Percentiles rank a stretch among this genome's conserved stretches.
Evolutionary conservation across 2,797 vertebrate genomes (phyloP).

Genomic region (Ptychobarbus kaznakovi): DNA sequence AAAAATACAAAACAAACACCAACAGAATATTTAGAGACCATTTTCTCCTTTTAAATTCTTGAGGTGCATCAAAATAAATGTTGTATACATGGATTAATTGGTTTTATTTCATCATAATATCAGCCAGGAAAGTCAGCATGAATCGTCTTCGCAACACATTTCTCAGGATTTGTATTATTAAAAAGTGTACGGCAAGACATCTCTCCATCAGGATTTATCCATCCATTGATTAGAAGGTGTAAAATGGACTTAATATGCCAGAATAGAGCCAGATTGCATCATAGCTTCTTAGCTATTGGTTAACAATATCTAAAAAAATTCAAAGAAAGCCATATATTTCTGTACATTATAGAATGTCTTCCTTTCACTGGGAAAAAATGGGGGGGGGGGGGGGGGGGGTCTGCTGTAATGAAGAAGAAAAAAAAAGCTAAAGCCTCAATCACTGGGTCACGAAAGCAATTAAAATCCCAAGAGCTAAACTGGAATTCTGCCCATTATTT

Average conservation of each 20-base stretch:
- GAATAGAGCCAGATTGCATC: not conserved
- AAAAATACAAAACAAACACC: too few species aligned
- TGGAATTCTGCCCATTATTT: constrained; percentile 48
- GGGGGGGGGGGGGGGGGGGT: constrained; percentile 39
- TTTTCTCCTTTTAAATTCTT: not conserved
- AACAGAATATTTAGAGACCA: not conserved
- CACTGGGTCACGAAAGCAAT: constrained; percentile 55
- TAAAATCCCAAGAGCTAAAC: constrained; percentile 19
- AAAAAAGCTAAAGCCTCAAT: constrained; percentile 52
- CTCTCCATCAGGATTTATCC: not conserved
- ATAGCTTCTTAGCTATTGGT: too few species aligned
- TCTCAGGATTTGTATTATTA: not conserved
- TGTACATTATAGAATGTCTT: constrained; percentile 59
- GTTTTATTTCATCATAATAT: not conserved
- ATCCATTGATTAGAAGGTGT: not conserved
- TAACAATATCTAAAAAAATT: constrained; percentile 14
- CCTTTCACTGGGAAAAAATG: constrained; percentile 57
- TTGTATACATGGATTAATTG: not conserved
- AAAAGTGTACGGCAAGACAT: not conserved
- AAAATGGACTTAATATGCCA: not conserved
- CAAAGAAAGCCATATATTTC: constrained; percentile 65
- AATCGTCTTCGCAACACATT: not conserved
- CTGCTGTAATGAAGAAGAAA: constrained; percentile 3
- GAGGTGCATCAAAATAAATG: not conserved
- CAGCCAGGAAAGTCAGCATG: not conserved